Evolutionary conservation across 2,797 vertebrate genomes (phyloP), one percentile per base, ranked within the genome.

Genomic region (Phrynocephalus forsythii): DNA sequence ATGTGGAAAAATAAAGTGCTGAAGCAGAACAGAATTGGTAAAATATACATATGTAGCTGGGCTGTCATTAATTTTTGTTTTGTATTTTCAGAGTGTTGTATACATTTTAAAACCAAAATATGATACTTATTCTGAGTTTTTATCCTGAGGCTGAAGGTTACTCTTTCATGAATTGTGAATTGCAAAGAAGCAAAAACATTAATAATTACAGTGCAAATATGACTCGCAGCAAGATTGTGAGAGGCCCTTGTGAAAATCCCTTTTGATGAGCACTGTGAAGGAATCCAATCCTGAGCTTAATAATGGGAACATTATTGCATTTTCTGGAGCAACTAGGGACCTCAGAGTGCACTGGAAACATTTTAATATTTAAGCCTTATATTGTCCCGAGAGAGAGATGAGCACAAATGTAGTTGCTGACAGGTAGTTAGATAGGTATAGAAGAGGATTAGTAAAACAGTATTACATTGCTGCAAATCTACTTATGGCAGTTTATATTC

Each of bases 381-480:
- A 22, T 15, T 75, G 75, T 9, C 73, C 75, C 26, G 38, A 66
- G 24, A 88, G n/a, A 5, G 24, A 72, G 30, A 15, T 88, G 87
- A 79, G 73, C 60, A 33, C 82, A 84, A 82, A 79, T 86, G 91
- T 91, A 83, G 60, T 9, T 91, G 67, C 28, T 8, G 71, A 82
- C 22, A 87, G 33, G 60, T 2, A 77, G 81, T n/a, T 75, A 50
- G 3, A 22, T 84, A 18, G 50, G 1, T 82, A 84, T 20, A 9
- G 69, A 86, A 80, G 0, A 85, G 18, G 0, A 82, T 67, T 88
- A 89, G 33, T 73, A 90, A 89, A 38, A 82, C 38, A 2, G 0
- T 78, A 0, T 82, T 87, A 81, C 2, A 48, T 8, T 3, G 85
- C 33, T 83, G 28, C 79, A 82, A 85, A 88, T 77, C 8, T 92